A percentile compares a stretch with the other conserved stretches of the same genome.
Evolutionary conservation across 2,888 invertebrate species (phyloP).

Genomic region (Globia sparganii): DNA sequence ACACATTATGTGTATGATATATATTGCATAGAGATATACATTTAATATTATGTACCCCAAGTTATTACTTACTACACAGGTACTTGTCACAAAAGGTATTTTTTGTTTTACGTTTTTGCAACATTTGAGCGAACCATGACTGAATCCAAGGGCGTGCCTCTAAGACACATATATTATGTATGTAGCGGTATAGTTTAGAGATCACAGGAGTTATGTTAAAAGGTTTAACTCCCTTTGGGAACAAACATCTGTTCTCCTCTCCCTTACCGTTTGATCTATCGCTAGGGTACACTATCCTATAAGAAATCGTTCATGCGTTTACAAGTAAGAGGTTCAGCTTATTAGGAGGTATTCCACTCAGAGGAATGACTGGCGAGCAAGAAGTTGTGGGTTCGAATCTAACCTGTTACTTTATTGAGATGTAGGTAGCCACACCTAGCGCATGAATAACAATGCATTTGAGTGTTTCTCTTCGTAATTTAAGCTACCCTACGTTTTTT

Average conservation of each 20-base stretch:
- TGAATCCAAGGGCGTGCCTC: background rate
- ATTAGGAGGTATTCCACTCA: too few species aligned
- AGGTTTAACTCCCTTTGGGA: slow-evolving; percentile 49
- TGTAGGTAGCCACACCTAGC: background rate
- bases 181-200: slow-evolving; percentile 22
- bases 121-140: background rate
- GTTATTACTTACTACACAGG: too few species aligned
- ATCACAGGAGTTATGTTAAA: slow-evolving; percentile 44
- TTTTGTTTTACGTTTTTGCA: background rate
- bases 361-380: background rate
- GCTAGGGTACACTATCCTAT: slow-evolving; percentile 36
- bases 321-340: slow-evolving; percentile 28
- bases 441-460: background rate
- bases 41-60: background rate
- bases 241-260: slow-evolving; percentile 53
- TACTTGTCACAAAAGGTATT: too few species aligned
- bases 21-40: background rate
- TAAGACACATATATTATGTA: slow-evolving; percentile 35
- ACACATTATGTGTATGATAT: background rate
- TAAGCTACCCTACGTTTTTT: background rate
- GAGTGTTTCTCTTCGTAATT: background rate
- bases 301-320: slow-evolving; percentile 51
- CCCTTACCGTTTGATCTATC: slow-evolving; percentile 55
- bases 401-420: background rate
- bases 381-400: slow-evolving; percentile 1